phyloP scores from a whole-genome alignment of 2,797 vertebrate species.

The Mus caroli region DNA sequence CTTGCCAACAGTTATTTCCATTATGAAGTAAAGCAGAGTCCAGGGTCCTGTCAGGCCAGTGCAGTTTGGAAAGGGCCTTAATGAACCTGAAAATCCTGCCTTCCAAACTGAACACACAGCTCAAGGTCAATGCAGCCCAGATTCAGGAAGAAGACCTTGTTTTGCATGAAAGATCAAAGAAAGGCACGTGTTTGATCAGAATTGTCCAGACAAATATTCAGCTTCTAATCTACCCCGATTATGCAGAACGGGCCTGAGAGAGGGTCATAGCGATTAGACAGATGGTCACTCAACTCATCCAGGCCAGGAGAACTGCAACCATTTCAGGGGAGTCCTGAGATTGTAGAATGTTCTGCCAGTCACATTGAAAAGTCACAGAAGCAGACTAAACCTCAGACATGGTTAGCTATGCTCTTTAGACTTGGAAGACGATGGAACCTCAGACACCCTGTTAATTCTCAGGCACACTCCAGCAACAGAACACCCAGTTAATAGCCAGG shows the following conservation, averaged over 20 bases:
- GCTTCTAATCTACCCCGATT: constrained; percentile 77
- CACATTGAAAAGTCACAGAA: background rate
- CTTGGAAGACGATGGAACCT: background rate
- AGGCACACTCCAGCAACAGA: background rate
- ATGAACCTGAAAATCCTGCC: constrained; percentile 59
- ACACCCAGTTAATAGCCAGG: background rate
- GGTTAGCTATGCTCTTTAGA: background rate
- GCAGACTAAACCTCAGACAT: background rate
- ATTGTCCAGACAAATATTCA: constrained; percentile 71
- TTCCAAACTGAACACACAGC: constrained; percentile 5
- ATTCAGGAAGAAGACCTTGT: constrained; percentile 66
- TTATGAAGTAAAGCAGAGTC: constrained; percentile 54
- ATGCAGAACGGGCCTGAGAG: constrained; percentile 69
- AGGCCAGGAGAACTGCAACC: background rate
- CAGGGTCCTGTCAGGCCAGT: background rate
- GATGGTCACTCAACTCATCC: constrained; percentile 40
- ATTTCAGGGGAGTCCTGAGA: background rate
- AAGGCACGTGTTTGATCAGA: constrained; percentile 65
- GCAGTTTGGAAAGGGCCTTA: constrained; percentile 34
- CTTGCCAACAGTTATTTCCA: constrained; percentile 74
- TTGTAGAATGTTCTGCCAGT: background rate
- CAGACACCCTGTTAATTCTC: background rate
- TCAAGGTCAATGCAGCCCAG: constrained; percentile 42
- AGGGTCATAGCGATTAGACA: constrained; percentile 69
- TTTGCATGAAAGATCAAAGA: constrained; percentile 83